Conservation (phyloP, 2,888 invertebrate genomes). For the Apomyelois bistriatella region DNA sequence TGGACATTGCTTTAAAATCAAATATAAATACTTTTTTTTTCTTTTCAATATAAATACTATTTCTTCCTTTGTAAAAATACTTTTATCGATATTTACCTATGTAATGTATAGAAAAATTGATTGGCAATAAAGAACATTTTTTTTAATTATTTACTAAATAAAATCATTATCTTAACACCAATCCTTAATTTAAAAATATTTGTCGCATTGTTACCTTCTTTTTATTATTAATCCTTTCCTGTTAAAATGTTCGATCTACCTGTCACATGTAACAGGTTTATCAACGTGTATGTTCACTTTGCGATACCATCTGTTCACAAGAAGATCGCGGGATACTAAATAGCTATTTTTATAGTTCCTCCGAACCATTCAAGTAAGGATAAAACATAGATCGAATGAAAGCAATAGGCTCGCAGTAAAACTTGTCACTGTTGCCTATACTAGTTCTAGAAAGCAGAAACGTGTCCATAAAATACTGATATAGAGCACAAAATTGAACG, state of each 20-base stretch:
- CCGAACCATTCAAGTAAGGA: not conserved
- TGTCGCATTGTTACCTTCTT: too few relatives aligned
- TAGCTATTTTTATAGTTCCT: constrained; percentile 9
- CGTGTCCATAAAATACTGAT: not conserved
- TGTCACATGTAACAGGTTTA: not conserved
- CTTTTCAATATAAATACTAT: too few relatives aligned
- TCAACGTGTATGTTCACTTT: not conserved
- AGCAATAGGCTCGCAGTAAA: not conserved
- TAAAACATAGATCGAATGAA: not conserved
- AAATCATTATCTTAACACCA: too few relatives aligned
- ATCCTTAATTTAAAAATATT: too few relatives aligned
- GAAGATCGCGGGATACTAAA: not conserved
- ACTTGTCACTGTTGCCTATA: not conserved
- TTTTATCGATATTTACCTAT: too few relatives aligned
- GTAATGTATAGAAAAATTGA: too few relatives aligned
- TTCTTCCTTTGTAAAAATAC: too few relatives aligned
- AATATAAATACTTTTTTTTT: too few relatives aligned
- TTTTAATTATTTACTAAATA: too few relatives aligned
- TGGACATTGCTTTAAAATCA: too few relatives aligned
- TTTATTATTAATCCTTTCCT: not conserved
- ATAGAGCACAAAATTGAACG: not conserved
- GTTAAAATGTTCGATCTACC: not conserved
- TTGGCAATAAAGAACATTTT: too few relatives aligned
- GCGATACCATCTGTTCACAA: not conserved
- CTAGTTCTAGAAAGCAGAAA: constrained; percentile 1